These are phyloP conservation scores for Trogon surrucura DNA, from an alignment of 2,113 vertebrate species.

Conservation along the genomic window DNA sequence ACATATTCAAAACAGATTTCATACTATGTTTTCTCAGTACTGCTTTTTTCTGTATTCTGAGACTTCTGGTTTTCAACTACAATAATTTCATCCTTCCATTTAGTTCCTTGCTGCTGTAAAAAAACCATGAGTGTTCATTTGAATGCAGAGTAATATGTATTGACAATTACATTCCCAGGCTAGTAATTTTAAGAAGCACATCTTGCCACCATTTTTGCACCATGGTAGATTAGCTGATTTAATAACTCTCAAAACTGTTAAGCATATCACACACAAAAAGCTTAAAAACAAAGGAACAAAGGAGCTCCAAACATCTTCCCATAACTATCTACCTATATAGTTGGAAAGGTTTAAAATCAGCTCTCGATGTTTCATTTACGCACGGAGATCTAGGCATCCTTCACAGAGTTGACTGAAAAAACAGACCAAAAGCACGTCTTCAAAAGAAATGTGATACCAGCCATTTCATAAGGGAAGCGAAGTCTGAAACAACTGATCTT, in stretches of 20 bases:
- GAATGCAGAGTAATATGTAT: constrained; percentile 34
- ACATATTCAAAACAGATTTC: neutral
- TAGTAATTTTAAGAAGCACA: constrained; percentile 44
- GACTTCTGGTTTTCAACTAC: constrained; percentile 30
- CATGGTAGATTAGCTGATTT: constrained; percentile 2
- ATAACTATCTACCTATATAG: neutral
- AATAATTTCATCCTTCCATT: constrained; percentile 46
- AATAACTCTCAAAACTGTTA: constrained; percentile 28
- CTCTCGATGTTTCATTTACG: neutral
- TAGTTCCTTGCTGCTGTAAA: constrained; percentile 21
- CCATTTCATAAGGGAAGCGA: neutral
- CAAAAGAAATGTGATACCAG: constrained; percentile 2
- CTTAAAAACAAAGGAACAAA: constrained; percentile 7
- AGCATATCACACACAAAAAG: neutral
- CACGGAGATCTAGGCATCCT: neutral
- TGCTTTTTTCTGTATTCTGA: constrained; percentile 2
- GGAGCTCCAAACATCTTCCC: constrained; percentile 11
- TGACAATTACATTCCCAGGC: constrained; percentile 37
- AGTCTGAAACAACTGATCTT: constrained; percentile 56
- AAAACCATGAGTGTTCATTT: constrained; percentile 43
- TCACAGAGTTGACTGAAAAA: neutral
- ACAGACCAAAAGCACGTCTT: neutral
- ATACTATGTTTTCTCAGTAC: neutral
- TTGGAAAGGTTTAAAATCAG: neutral
- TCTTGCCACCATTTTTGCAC: constrained; percentile 6